Percentiles rank a stretch among this genome's conserved stretches.
Conservation (phyloP, 2,797 vertebrate genomes). For the Podarcis siculus region DNA sequence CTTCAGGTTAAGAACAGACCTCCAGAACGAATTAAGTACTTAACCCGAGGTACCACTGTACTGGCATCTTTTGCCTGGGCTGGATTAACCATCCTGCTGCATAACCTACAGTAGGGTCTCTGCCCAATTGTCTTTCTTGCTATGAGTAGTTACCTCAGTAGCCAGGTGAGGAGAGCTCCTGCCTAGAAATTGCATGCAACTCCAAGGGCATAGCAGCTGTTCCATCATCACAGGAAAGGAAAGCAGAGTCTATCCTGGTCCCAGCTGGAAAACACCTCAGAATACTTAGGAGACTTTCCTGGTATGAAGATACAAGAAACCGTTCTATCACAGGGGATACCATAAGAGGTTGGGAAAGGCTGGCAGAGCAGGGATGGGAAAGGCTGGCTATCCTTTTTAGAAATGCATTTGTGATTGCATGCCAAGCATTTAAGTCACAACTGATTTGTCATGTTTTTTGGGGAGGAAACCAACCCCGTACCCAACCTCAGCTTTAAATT, state of each 20-base stretch:
- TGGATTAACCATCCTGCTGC: not conserved
- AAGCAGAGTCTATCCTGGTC: not conserved
- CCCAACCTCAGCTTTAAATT: not conserved
- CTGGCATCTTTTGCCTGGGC: not conserved
- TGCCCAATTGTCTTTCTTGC: not conserved
- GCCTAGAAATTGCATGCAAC: not conserved
- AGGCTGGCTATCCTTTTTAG: not conserved
- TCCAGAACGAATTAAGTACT: too few relatives aligned
- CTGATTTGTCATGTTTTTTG: not conserved
- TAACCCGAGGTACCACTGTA: too few relatives aligned
- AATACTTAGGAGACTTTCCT: not conserved
- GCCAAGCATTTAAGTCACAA: not conserved
- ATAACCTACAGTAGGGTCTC: not conserved
- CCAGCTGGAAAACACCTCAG: not conserved
- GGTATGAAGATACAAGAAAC: not conserved
- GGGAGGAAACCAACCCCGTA: too few relatives aligned
- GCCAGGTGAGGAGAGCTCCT: not conserved
- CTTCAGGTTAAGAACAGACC: too few relatives aligned
- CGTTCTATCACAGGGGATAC: not conserved
- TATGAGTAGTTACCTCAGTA: not conserved
- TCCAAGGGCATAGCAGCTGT: not conserved
- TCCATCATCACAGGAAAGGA: not conserved
- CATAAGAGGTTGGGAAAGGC: not conserved
- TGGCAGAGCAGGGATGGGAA: not conserved
- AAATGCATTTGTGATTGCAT: not conserved